Conservation (phyloP, 2,888 invertebrate genomes). For the Acanthococcus lagerstroemiae region DNA sequence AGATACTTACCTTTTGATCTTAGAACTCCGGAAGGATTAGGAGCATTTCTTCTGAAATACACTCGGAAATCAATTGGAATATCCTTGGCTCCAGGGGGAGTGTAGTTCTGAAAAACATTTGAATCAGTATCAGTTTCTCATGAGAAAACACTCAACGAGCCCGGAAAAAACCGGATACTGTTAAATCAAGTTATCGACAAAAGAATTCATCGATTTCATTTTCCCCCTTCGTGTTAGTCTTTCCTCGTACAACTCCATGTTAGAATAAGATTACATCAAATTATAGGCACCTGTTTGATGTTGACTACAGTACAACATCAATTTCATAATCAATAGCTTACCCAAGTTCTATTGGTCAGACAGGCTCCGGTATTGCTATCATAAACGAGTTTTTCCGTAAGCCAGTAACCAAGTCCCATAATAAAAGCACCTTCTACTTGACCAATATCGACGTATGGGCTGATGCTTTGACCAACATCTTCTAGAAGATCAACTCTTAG, state of each 20-base stretch:
- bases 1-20: constrained; percentile 68
- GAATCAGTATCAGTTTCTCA: neutral
- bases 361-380: constrained; percentile 23
- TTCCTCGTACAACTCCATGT: neutral
- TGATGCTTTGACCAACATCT: constrained; percentile 90
- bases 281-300: too few species aligned
- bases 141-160: too few species aligned
- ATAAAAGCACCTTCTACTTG: constrained; percentile 92
- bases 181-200: constrained; percentile 78
- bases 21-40: constrained; percentile 83
- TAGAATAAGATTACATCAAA: too few species aligned
- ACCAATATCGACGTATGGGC: constrained; percentile 93
- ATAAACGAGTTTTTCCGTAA: constrained; percentile 27
- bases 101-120: constrained; percentile 49
- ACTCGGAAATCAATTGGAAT: constrained; percentile 90
- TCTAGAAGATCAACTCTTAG: constrained; percentile 86
- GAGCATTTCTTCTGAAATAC: constrained; percentile 75
- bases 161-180: constrained; percentile 1
- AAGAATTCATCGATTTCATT: constrained; percentile 70
- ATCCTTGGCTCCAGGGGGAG: constrained; percentile 85
- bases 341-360: constrained; percentile 29
- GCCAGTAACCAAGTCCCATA: constrained; percentile 46
- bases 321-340: neutral
- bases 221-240: constrained; percentile 71
- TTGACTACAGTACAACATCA: neutral